Percentiles rank a stretch among this genome's conserved stretches.
Conservation (phyloP, 2,888 invertebrate genomes). For the Campaea margaritaria region DNA sequence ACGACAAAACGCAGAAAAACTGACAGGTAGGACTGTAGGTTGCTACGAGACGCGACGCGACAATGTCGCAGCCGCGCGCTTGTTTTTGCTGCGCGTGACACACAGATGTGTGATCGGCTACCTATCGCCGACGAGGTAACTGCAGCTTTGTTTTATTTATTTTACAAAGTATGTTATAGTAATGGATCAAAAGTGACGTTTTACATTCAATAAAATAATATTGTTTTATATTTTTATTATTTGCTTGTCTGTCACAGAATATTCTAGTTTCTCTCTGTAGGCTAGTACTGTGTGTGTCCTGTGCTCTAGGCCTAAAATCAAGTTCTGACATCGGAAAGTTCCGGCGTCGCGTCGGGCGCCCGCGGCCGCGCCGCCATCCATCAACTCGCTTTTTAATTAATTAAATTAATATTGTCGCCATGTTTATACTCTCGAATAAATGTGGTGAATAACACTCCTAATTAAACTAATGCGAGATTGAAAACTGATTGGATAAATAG, state of each 20-base stretch:
- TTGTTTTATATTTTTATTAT: neutral
- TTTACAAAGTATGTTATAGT: neutral
- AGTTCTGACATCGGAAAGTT: constrained; percentile 7
- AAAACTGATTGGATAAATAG: constrained; percentile 9
- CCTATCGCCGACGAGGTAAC: constrained; percentile 1
- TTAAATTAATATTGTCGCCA: constrained; percentile 34
- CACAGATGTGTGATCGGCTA: constrained; percentile 20
- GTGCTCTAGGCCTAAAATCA: constrained; percentile 25
- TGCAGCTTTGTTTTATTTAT: constrained; percentile 11
- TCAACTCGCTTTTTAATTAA: constrained; percentile 36
- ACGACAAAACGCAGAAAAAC: constrained; percentile 71
- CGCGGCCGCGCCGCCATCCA: constrained; percentile 22
- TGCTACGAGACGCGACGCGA: constrained; percentile 29
- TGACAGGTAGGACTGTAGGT: constrained; percentile 49
- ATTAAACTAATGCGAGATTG: constrained; percentile 7
- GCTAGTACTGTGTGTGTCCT: too few relatives aligned
- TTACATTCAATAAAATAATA: neutral
- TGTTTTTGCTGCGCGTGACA: constrained; percentile 18
- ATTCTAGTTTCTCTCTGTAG: too few relatives aligned
- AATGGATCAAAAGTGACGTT: neutral
- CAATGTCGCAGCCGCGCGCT: constrained; percentile 25
- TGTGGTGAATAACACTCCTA: constrained; percentile 10
- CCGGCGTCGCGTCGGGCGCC: constrained; percentile 6
- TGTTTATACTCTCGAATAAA: constrained; percentile 26
- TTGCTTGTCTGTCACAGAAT: neutral